A percentile compares a stretch with the other conserved stretches of the same genome.
Conservation (phyloP, 2,113 vertebrate genomes). For the Cacatua alba region DNA sequence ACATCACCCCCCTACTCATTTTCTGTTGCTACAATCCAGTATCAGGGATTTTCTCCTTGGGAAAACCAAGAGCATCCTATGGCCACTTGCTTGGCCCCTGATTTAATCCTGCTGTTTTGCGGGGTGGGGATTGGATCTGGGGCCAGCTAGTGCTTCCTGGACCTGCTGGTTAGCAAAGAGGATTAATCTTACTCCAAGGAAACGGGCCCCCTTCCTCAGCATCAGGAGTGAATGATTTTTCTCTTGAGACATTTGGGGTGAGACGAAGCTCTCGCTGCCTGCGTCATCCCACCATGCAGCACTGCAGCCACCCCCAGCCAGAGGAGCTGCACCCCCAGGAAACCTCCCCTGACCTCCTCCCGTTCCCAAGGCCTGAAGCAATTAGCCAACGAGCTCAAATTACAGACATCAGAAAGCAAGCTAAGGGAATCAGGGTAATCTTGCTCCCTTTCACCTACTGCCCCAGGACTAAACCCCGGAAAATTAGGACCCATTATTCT, state of each 20-base stretch:
- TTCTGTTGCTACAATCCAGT: not conserved
- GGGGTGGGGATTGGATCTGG: not conserved
- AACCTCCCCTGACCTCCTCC: not conserved
- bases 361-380: not conserved
- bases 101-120: not conserved
- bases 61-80: not conserved
- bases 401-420: slow-evolving; percentile 30
- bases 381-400: not conserved
- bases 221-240: not conserved
- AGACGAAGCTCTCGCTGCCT: not conserved
- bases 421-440: slow-evolving; percentile 14
- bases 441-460: not conserved
- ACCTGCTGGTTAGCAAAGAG: not conserved
- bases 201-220: not conserved
- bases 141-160: not conserved
- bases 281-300: not conserved
- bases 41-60: not conserved
- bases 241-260: not conserved
- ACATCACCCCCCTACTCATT: rapidly evolving
- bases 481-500: not conserved
- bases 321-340: not conserved
- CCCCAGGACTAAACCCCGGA: not conserved
- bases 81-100: not conserved
- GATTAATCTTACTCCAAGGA: not conserved
- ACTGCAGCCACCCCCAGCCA: not conserved